Conservation (phyloP, 2,888 invertebrate genomes). For the Microdon myrmicae region DNA sequence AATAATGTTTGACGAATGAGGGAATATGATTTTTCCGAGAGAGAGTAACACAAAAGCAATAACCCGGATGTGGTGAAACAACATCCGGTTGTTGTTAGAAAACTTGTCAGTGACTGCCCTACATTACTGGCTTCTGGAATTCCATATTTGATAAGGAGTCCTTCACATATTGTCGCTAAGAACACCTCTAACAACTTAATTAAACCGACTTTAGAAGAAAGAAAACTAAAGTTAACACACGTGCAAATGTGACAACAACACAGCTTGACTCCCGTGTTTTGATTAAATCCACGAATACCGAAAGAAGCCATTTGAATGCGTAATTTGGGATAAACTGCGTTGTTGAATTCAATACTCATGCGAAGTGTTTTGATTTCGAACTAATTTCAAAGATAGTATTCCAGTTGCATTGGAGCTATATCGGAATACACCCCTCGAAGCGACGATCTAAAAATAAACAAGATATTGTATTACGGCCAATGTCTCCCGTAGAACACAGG, state of each 20-base stretch:
- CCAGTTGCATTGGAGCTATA: no score
- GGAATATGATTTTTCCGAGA: conserved; percentile 80
- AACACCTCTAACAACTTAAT: conserved; percentile 81
- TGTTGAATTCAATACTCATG: no score
- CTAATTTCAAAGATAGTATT: no score
- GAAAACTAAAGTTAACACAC: conserved; percentile 80
- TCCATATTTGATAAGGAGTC: conserved; percentile 82
- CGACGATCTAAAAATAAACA: no score
- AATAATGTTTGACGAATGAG: conserved; percentile 84
- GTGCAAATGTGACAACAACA: conserved; percentile 82
- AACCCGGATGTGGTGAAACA: conserved; percentile 82
- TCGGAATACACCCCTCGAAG: no score
- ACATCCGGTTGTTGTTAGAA: conserved; percentile 82
- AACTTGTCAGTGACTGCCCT: conserved; percentile 83
- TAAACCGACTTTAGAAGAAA: conserved; percentile 77
- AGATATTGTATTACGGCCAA: no score
- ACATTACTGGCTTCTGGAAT: conserved; percentile 77
- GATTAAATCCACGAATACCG: conserved; percentile 60
- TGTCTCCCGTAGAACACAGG: no score
- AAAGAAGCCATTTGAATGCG: conserved; percentile 62
- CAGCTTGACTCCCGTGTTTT: conserved; percentile 72
- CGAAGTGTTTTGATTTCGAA: no score
- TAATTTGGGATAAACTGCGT: no score
- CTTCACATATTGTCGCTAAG: conserved; percentile 84
- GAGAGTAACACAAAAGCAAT: conserved; percentile 79